These are phyloP conservation scores for Apodemia duryi DNA, from an alignment of 2,888 invertebrate species.

Conservation along the genomic window DNA sequence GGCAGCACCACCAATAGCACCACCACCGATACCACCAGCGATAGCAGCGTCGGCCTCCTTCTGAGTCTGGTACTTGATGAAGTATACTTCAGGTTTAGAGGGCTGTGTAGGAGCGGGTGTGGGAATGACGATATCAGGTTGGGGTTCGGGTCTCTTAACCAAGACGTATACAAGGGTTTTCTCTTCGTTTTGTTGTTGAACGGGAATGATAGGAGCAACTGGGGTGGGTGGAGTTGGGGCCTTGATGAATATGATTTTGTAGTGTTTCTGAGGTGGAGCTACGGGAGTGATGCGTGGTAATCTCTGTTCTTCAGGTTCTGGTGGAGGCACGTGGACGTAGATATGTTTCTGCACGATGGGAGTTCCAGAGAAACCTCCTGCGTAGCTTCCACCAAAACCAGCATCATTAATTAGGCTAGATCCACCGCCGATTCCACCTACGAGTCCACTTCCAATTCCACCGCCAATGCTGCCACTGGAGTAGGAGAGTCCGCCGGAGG, in stretches of 20 bases:
- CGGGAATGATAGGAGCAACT: constrained; percentile 88
- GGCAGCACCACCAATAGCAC: constrained; percentile 51
- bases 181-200: constrained; percentile 90
- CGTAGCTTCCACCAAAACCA: constrained; percentile 61
- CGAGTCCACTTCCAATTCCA: constrained; percentile 40
- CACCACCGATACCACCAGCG: constrained; percentile 58
- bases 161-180: constrained; percentile 93
- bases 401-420: constrained; percentile 48
- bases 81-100: constrained; percentile 94
- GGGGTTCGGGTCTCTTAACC: constrained; percentile 93
- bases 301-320: constrained; percentile 87
- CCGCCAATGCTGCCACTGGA: constrained; percentile 37
- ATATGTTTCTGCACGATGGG: constrained; percentile 91
- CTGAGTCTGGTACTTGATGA: constrained; percentile 90
- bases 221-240: constrained; percentile 91
- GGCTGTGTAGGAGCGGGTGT: constrained; percentile 89
- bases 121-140: constrained; percentile 88
- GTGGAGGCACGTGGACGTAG: constrained; percentile 94
- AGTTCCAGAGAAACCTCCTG: constrained; percentile 71
- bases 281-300: constrained; percentile 82
- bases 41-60: constrained; percentile 64
- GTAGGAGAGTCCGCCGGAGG: constrained; percentile 40
- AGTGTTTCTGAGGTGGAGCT: constrained; percentile 90
- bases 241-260: constrained; percentile 96
- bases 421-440: constrained; percentile 30